Evolutionary conservation across 2,888 invertebrate genomes (phyloP), one percentile per base, ranked within the genome.

Genomic region (Dynastes tityus): DNA sequence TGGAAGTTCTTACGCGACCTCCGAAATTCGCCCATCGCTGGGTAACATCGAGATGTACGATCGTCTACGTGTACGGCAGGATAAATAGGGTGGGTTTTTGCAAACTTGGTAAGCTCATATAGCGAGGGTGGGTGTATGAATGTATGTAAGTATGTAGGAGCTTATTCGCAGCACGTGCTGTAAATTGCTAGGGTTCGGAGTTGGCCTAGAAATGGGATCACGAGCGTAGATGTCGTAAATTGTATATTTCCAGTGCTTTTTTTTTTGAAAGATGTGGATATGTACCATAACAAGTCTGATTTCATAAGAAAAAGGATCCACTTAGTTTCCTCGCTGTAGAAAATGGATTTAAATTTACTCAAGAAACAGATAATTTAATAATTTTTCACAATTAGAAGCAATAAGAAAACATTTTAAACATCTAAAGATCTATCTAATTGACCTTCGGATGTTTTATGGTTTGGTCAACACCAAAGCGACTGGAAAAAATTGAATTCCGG

Each of bases 11-110:
- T 78, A 74, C 80, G 77, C 80, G 81, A 81, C 79, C 78, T 78
- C 79, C 82, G 81, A 81, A 82, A 80, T 82, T 80, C 80, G 80
- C 82, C 81, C 82, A 82, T 79, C 81, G 16, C 78, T 79, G 8
- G 45, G 45, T 9, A 45, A 8, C 45, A 45, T 45, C 45, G 1
- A 45, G 11, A 45, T 45, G 45, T 45, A 45, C 9, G 45, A 11
- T 8, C 45, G 45, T 45, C 45, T 45, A 45, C 45, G 45, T 45
- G 45, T 45, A 45, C 45, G 45, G 45, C 45, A 45, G 65, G 32
- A 13, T 16, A 40, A 40, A n/a, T 65, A 16, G 40, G 65, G 40
- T 40, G n/a, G 40, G 40, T 40, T 65, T 65, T 65, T 65, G 65
- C 65, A 37, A 65, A 37, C 40, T 55, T 6, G n/a, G 55, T 16